phyloP scores from a whole-genome alignment of 1,140 invertebrate species.

The Phocides pigmalion region DNA sequence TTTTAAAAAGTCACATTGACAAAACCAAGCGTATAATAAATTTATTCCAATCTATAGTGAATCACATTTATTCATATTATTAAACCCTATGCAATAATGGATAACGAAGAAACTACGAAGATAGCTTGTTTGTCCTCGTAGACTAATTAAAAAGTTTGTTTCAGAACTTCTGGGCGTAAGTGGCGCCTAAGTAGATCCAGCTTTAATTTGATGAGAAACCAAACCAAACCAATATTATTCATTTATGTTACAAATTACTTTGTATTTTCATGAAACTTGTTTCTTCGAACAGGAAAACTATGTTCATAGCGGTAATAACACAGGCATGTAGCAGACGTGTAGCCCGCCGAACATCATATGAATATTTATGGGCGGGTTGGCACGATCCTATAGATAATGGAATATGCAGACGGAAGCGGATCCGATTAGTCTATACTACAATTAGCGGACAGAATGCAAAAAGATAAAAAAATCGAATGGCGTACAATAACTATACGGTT shows the following conservation, averaged over 20 bases:
- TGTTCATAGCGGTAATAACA: constrained; percentile 48
- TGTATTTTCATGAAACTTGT: constrained; percentile 3
- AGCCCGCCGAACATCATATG: constrained; percentile 60
- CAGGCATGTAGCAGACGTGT: constrained; percentile 47
- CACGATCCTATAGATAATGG: constrained; percentile 75
- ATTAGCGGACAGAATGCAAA: constrained; percentile 50
- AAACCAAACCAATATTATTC: constrained; percentile 62
- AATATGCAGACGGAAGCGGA: constrained; percentile 75
- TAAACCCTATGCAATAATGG: constrained; percentile 37
- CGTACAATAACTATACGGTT: no score
- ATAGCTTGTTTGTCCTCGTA: constrained; percentile 77
- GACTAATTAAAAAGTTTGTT: constrained; percentile 84
- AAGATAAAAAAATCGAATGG: constrained; percentile 20
- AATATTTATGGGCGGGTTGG: constrained; percentile 71
- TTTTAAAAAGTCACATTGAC: no score
- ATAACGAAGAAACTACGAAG: constrained; percentile 66
- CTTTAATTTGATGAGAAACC: constrained; percentile 63
- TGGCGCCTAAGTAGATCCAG: constrained; percentile 61
- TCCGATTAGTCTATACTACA: constrained; percentile 69
- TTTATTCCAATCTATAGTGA: constrained; percentile 3
- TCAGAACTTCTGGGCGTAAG: constrained; percentile 62
- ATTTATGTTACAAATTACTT: constrained; percentile 28
- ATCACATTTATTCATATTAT: constrained; percentile 22
- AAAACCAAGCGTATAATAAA: no score
- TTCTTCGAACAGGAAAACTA: constrained; percentile 34